Evolutionary conservation across 2,113 vertebrate genomes (phyloP).

Genomic region (Semicossyphus pulcher): DNA sequence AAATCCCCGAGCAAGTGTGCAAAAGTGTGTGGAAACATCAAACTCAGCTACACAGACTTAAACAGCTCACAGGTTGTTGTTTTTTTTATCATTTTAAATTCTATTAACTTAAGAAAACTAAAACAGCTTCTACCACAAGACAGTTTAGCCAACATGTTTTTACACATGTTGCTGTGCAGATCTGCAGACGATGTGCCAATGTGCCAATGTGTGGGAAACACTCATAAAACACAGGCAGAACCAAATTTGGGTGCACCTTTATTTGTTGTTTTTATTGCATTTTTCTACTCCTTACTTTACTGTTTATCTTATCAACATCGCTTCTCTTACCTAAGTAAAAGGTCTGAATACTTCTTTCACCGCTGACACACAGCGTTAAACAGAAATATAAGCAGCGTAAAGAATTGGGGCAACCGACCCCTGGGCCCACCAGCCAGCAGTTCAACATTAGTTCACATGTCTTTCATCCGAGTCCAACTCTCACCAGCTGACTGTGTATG

Average conservation of each 20-base stretch:
- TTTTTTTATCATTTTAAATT: too few species aligned
- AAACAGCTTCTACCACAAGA: too few species aligned
- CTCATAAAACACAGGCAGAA: too few species aligned
- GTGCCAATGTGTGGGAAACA: too few species aligned
- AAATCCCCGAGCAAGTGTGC: neutral
- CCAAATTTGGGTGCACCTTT: too few species aligned
- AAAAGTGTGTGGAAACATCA: neutral
- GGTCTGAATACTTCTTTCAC: neutral
- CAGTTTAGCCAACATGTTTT: too few species aligned
- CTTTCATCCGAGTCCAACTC: conserved; percentile 1
- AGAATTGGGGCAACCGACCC: neutral
- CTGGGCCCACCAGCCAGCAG: neutral
- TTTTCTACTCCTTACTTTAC: too few species aligned
- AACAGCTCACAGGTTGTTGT: neutral
- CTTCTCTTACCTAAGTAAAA: neutral
- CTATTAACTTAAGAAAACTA: neutral
- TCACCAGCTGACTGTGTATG: conserved; percentile 25
- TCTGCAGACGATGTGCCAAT: too few species aligned
- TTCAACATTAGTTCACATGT: neutral
- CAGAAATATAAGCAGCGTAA: neutral
- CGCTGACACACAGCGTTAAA: neutral
- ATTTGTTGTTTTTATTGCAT: too few species aligned
- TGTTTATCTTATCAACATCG: too few species aligned
- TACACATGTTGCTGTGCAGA: too few species aligned
- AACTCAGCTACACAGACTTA: neutral